A percentile compares a stretch with the other conserved stretches of the same genome.
These are phyloP conservation scores for Dicaeum eximium DNA, from an alignment of 2,113 vertebrate species.

Conservation along the genomic window DNA sequence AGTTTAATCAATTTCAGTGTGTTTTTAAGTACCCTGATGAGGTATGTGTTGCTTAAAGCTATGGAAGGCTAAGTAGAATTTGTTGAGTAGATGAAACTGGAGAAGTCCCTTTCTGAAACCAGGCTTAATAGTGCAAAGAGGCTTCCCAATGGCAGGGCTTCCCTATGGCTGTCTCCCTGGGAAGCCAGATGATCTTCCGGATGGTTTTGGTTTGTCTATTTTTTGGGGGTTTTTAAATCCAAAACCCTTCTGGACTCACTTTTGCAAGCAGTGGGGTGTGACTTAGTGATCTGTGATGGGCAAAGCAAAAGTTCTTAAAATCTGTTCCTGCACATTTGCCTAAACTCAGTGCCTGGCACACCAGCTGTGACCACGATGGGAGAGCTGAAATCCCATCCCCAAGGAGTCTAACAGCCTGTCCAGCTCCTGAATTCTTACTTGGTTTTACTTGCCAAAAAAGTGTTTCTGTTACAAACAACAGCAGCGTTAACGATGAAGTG, in stretches of 20 bases:
- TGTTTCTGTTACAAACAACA: constrained; percentile 35
- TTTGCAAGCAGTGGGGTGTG: neutral
- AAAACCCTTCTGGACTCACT: neutral
- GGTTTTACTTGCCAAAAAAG: neutral
- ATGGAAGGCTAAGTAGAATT: neutral
- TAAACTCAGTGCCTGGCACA: neutral
- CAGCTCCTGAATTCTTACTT: neutral
- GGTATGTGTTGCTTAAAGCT: neutral
- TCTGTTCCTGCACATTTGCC: fast-evolving
- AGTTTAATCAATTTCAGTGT: neutral
- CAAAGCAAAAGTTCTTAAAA: neutral
- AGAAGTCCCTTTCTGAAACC: neutral
- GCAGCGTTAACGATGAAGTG: neutral
- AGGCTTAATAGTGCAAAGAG: neutral
- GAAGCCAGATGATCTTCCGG: neutral
- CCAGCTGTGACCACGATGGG: fast-evolving
- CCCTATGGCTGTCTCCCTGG: neutral
- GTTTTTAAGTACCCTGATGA: neutral
- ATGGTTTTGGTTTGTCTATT: neutral
- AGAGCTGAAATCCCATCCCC: neutral
- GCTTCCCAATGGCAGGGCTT: neutral
- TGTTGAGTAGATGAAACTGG: neutral
- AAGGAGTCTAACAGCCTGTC: fast-evolving
- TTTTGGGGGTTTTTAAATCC: neutral
- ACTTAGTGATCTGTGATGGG: neutral